Percentiles rank a stretch among this genome's conserved stretches.
Evolutionary conservation across 2,888 invertebrate species (phyloP).

Genomic region (Coelogynopora nodosa): DNA sequence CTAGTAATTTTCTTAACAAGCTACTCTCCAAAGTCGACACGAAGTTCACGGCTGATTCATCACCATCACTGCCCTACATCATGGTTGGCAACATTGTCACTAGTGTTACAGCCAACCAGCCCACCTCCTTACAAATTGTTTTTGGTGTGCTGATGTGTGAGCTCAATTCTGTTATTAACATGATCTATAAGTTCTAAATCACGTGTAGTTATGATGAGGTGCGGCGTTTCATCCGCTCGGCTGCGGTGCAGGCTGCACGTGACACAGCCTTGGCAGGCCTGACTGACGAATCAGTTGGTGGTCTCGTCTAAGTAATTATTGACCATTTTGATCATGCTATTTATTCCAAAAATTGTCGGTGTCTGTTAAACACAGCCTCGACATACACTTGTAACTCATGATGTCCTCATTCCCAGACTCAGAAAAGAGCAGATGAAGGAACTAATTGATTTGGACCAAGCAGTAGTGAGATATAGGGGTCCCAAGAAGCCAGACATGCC

Average conservation of each 20-base stretch:
- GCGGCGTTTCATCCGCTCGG: constrained; percentile 8
- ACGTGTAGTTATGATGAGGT: constrained; percentile 25
- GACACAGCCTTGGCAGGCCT: neutral
- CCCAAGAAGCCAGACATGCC: neutral
- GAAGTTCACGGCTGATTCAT: neutral
- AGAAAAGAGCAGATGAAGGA: neutral
- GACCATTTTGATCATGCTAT: neutral
- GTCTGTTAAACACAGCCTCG: no score
- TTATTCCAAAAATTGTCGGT: constrained; percentile 17
- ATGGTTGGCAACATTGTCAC: constrained; percentile 12
- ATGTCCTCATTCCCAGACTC: neutral
- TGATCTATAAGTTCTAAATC: neutral
- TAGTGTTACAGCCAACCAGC: constrained; percentile 25
- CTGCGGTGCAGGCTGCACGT: neutral
- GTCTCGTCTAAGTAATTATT: constrained; percentile 13
- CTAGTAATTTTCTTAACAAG: constrained; percentile 20
- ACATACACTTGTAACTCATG: no score
- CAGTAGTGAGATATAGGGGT: neutral
- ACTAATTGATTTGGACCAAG: neutral
- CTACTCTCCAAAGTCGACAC: constrained; percentile 10
- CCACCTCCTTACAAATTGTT: constrained; percentile 11
- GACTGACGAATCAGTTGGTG: neutral
- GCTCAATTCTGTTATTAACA: neutral
- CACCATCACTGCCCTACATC: constrained; percentile 22
- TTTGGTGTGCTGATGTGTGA: constrained; percentile 1